These are phyloP conservation scores for Hypothenemus hampei DNA, from an alignment of 1,140 invertebrate genomes.

Conservation along the genomic window DNA sequence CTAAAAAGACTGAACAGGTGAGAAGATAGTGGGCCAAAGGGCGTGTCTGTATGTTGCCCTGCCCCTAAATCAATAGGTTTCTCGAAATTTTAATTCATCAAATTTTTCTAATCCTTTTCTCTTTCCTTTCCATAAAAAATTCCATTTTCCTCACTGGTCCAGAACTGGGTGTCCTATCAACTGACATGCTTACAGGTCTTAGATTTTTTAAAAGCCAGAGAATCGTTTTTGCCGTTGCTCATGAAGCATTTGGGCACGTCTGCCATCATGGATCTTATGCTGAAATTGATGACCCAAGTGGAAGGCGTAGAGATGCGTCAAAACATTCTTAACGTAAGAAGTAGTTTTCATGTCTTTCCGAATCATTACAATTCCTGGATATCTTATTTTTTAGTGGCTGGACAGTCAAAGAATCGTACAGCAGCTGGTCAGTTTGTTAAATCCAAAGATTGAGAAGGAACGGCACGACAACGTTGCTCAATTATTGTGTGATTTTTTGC, in stretches of 20 bases:
- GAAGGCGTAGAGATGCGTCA: slow-evolving; percentile 71
- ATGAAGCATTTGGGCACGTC: slow-evolving; percentile 89
- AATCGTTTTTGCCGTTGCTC: slow-evolving; percentile 79
- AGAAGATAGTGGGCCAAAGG: slow-evolving; percentile 34
- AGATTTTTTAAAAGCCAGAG: slow-evolving; percentile 82
- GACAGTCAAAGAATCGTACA: slow-evolving; percentile 81
- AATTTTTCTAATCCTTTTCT: not conserved
- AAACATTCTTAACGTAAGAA: slow-evolving; percentile 75
- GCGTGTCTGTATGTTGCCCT: not conserved
- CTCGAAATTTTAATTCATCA: not conserved
- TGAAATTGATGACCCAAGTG: slow-evolving; percentile 81
- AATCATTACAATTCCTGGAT: too few relatives aligned
- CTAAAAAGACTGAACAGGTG: slow-evolving; percentile 72
- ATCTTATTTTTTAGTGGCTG: slow-evolving; percentile 71
- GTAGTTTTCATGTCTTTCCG: not conserved
- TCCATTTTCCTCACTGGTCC: slow-evolving; percentile 30
- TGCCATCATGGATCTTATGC: slow-evolving; percentile 90
- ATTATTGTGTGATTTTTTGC: slow-evolving; percentile 76
- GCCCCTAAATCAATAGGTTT: too few relatives aligned
- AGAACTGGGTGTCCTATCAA: slow-evolving; percentile 90
- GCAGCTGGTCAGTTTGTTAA: slow-evolving; percentile 73
- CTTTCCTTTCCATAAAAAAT: slow-evolving; percentile 4
- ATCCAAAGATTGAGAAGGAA: slow-evolving; percentile 65
- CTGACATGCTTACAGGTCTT: slow-evolving; percentile 84
- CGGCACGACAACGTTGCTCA: slow-evolving; percentile 77